Evolutionary conservation across 2,888 invertebrate genomes (phyloP), one percentile per base, ranked within the genome.

Genomic region (Psylliodes chrysocephalus): DNA sequence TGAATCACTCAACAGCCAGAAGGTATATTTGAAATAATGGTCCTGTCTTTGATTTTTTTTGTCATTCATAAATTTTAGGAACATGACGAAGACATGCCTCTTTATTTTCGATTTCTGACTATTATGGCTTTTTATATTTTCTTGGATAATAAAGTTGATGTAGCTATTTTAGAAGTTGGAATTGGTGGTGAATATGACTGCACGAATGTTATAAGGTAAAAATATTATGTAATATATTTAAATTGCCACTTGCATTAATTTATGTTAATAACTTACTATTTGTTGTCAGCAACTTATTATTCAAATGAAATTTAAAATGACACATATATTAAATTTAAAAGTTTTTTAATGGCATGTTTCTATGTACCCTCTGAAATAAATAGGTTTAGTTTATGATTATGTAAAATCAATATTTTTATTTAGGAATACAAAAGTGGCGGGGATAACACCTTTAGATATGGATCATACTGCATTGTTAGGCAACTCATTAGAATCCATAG

Each of bases 141-240:
- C 83, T 75, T 94, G 0, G 86, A 88, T 17, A 92, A 95, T 81
- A 88, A 91, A 70, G 90, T 96, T 7, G 96, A 98, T 81, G 98
- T 96, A 0, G 95, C 94, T 0, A 89, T 99, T 38, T 81, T 99
- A 10, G 99, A 99, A 85, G 98, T 98, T 25, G 99, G 99, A 28
- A 96, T 99, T 71, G 99, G 99, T 0, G 99, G 99, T 0, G 88
- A 92, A 76, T 90, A 90, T 69, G 99, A 99, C 82, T 92, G 91
- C 75, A 99, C 99, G 1, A 99, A 99, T 84, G 85, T 98, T 46
- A 80, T 99, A 56, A 88, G 89, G 93, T 92, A 81, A 47, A 35
- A 14, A 12, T 33, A n/a, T n/a, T n/a, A n/a, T n/a, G n/a, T n/a
- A n/a, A n/a, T n/a, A n/a, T n/a, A n/a, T n/a, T n/a, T n/a, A n/a